phyloP scores from a whole-genome alignment of 2,797 vertebrate species.

The Pseudochromis fuscus region DNA sequence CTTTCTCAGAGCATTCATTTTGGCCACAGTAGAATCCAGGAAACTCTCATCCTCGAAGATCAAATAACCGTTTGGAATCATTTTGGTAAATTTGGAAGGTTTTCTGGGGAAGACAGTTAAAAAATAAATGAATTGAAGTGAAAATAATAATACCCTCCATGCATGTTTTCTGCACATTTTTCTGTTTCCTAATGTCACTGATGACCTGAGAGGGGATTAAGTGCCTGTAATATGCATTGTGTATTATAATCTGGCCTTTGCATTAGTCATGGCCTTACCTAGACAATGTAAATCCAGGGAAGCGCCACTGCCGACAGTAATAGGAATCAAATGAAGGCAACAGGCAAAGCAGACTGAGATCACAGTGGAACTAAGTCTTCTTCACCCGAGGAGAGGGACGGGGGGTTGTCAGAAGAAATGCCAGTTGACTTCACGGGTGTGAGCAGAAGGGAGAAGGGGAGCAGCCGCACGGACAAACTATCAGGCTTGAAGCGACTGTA shows the following conservation, averaged over 20 bases:
- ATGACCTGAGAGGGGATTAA: slow-evolving; percentile 64
- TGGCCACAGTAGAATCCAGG: slow-evolving; percentile 98
- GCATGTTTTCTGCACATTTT: neutral
- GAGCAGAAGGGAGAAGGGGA: slow-evolving; percentile 79
- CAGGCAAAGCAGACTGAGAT: slow-evolving; percentile 75
- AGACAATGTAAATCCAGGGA: slow-evolving; percentile 76
- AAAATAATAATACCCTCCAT: neutral
- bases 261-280: slow-evolving; percentile 81
- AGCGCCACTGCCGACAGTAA: slow-evolving; percentile 61
- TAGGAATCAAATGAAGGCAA: slow-evolving; percentile 69
- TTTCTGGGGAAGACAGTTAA: slow-evolving; percentile 47
- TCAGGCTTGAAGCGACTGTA: slow-evolving; percentile 98
- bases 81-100: slow-evolving; percentile 83
- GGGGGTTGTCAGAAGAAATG: slow-evolving; percentile 79
- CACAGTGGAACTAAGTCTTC: slow-evolving; percentile 72
- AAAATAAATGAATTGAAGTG: slow-evolving; percentile 7
- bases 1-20: slow-evolving; percentile 98
- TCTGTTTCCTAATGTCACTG: too few relatives aligned
- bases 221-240: slow-evolving; percentile 50
- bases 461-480: slow-evolving; percentile 91
- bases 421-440: slow-evolving; percentile 73
- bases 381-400: slow-evolving; percentile 73
- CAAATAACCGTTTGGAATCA: slow-evolving; percentile 99
- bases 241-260: slow-evolving; percentile 55
- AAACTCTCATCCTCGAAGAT: slow-evolving; percentile 99